phyloP scores from a whole-genome alignment of 2,888 invertebrate genomes.

The Tetanocera ferruginea region DNA sequence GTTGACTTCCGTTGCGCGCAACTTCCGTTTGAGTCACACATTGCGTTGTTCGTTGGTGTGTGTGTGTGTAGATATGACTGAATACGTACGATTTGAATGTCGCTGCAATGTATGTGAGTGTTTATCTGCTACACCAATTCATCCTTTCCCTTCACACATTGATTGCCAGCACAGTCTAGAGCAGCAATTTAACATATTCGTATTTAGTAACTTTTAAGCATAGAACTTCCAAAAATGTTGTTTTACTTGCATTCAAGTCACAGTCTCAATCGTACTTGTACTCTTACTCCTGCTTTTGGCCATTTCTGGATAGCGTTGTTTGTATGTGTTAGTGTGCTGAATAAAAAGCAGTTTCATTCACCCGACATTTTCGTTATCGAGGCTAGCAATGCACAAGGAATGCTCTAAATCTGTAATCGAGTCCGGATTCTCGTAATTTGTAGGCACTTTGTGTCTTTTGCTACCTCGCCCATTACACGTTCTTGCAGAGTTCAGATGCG shows the following conservation, averaged over 20 bases:
- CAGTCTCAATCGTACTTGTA: not conserved
- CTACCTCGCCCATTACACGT: not conserved
- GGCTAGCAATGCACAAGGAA: not conserved
- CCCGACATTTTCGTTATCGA: slow-evolving; percentile 45
- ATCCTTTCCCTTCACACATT: too few species aligned
- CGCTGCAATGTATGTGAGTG: not conserved
- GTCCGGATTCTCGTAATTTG: slow-evolving; percentile 51
- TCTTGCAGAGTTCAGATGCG: slow-evolving; percentile 11
- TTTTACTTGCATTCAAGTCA: not conserved
- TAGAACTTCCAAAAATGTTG: slow-evolving; percentile 9
- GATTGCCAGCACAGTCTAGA: not conserved
- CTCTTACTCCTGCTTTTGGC: not conserved
- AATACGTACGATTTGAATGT: not conserved
- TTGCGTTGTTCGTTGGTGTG: not conserved
- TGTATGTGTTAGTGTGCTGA: slow-evolving; percentile 26
- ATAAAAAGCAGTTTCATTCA: slow-evolving; percentile 39
- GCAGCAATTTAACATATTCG: not conserved
- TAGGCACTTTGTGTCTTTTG: slow-evolving; percentile 46
- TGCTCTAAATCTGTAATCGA: slow-evolving; percentile 39
- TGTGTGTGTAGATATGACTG: not conserved
- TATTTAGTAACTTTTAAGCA: slow-evolving; percentile 11
- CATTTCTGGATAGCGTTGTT: not conserved
- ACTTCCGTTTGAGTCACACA: slow-evolving; percentile 2
- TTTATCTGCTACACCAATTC: not conserved
- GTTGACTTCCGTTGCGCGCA: slow-evolving; percentile 6